Conservation (phyloP, 2,797 vertebrate species). For the Ambastaia sidthimunki region DNA sequence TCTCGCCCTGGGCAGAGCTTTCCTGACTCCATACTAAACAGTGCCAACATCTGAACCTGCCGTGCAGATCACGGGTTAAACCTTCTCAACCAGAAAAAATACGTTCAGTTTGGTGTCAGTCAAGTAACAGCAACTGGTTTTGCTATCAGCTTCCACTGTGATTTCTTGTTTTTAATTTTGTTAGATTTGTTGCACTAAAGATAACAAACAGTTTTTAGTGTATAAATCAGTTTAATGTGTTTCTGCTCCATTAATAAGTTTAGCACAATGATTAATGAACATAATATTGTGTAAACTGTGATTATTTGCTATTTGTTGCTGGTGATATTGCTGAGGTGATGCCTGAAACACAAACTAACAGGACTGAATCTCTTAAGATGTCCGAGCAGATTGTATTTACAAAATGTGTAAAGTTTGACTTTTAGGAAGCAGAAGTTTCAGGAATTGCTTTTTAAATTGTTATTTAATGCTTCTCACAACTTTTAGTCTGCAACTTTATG, state of each 20-base stretch:
- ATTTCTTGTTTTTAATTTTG: too few species aligned
- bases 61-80: not conserved
- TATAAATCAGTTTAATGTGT: too few species aligned
- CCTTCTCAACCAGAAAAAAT: constrained; percentile 1
- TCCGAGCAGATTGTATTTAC: not conserved
- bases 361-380: constrained; percentile 1
- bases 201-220: too few species aligned
- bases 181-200: too few species aligned
- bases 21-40: not conserved
- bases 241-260: too few species aligned
- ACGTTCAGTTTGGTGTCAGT: not conserved
- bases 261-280: not conserved
- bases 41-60: not conserved
- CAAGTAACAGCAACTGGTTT: too few species aligned
- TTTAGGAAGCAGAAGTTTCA: too few species aligned
- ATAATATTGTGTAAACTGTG: not conserved
- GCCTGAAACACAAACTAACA: not conserved
- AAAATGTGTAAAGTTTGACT: too few species aligned
- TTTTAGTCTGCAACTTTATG: not conserved
- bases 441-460: too few species aligned
- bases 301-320: constrained; percentile 14
- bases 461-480: not conserved
- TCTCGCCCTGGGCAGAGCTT: not conserved
- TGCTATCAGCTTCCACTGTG: too few species aligned
- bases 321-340: not conserved